A percentile compares a stretch with the other conserved stretches of the same genome.
phyloP scores from a whole-genome alignment of 2,113 vertebrate genomes.

The Rhabdornis inornatus region DNA sequence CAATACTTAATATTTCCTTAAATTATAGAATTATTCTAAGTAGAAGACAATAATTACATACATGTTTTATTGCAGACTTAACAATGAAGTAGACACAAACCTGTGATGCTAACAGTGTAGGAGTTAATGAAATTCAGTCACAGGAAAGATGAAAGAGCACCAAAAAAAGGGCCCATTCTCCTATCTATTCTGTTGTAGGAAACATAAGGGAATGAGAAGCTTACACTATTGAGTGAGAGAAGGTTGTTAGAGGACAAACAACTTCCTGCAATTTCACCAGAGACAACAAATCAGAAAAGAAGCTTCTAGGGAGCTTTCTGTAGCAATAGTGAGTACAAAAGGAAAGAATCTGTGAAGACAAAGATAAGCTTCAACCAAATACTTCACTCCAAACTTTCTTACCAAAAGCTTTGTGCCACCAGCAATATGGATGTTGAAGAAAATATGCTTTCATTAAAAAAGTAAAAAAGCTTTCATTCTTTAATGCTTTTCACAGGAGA shows the following conservation, averaged over 20 bases:
- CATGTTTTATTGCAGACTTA: not conserved
- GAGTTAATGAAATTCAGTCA: constrained; percentile 11
- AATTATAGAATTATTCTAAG: not conserved
- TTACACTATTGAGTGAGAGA: not conserved
- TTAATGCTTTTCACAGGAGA: not conserved
- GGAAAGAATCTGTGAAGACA: not conserved
- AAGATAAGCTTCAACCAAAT: not conserved
- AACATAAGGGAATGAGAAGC: not conserved
- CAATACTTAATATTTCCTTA: constrained; percentile 15
- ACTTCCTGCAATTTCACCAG: not conserved
- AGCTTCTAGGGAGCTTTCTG: not conserved
- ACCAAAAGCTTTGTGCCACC: not conserved
- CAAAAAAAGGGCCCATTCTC: not conserved
- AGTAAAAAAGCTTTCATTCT: not conserved
- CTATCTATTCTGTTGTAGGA: not conserved
- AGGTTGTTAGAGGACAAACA: not conserved
- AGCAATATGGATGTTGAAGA: not conserved
- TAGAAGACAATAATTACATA: constrained; percentile 20
- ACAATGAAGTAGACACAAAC: constrained; percentile 19
- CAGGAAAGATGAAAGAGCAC: not conserved
- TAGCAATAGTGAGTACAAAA: not conserved
- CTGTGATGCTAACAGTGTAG: not conserved
- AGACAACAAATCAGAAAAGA: not conserved
- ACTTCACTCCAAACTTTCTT: not conserved
- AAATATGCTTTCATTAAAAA: not conserved